Base-by-base conservation (phyloP, 2,888 invertebrate species). In the Drosophila barbarae region DNA sequence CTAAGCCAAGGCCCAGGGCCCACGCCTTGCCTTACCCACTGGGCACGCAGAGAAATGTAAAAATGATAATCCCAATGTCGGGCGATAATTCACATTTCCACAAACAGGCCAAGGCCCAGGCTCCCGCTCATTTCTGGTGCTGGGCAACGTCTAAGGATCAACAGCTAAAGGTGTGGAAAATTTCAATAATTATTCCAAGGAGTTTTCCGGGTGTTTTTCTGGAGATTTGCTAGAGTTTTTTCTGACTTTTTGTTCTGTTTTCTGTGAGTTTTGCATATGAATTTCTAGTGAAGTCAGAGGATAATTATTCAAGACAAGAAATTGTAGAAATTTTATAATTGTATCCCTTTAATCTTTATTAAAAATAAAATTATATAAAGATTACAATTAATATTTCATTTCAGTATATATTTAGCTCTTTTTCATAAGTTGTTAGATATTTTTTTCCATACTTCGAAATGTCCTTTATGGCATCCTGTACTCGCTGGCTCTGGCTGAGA, bases 61-160 rank as follows among this genome's bases (percentile, higher is more conserved):
- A 89, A 88, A 88, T 89, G 87, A 88, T 88, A 88, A 88, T 88
- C 89, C 88, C 84, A 84, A 81, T 88, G 88, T 87, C 88, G 84
- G 76, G 84, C 86, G 87, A 88, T 88, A 88, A 89, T 86, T 88
- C 89, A 88, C 73, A 84, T 73, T 28, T 15, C 44, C 28, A 28
- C 15, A n/a, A 15, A 10, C 88, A 83, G 76, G 84, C 85, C 87
- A 89, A 88, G 89, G 88, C 89, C 88, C 72, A 79, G 77, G 67
- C 71, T 67, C 1, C 35, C 34, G 7, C 46, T 49, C 21, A 32
- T 26, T 47, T 12, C 2, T 10, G 26, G 30, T 21, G 15, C 61
- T 51, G 61, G 35, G 34, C 50, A 61, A 18, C 35, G 61, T 36
- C 61, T 52, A 44, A 7, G 65, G 52, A 63, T 63, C 66, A 63